Evolutionary conservation across 2,797 vertebrate genomes (phyloP), one percentile per base, ranked within the genome.

Genomic region (Columba guinea): DNA sequence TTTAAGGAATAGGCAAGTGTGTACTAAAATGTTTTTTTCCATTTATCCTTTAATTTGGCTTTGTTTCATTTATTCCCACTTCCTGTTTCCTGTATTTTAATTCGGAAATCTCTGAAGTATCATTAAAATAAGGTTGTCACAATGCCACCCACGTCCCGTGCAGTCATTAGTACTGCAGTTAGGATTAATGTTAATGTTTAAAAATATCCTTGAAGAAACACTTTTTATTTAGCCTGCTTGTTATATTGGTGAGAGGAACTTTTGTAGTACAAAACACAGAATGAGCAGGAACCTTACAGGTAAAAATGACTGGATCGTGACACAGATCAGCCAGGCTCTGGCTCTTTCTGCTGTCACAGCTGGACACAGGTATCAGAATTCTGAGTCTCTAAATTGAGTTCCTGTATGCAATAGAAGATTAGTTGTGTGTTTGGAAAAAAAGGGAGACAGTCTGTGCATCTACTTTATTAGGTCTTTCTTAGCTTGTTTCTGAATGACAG

Each of bases 1-100:
- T 87, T 96, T 84, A 84, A 90, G 76, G 78, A 53, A n/a, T 65
- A 79, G 28, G 13, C 85, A 63, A 87, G 56, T 52, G 41, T 56
- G 22, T 46, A 62, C 83, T 67, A 83, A 82, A 86, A 46, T 84
- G 19, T 41, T 94, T 86, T 86, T 94, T 77, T 68, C 86, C 75
- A 92, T 58, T 91, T 64, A 90, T 82, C 77, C 83, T 92, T 95
- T 94, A 80, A 69, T 65, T 90, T 83, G 69, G 67, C 80, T 76
- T 87, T 88, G 74, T 93, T 90, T 76, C 84, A 76, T 92, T 95
- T 89, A 91, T 86, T 91, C 64, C 34, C 37, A 21, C 60, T 63
- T 90, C 91, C 90, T 89, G 71, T 64, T 96, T 95, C 95, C 95
- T 91, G 64, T 46, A 62, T 73, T 92, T 86, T 86, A 39, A 86